Evolutionary conservation across 2,113 vertebrate genomes (phyloP).

Genomic region (Synchiropus splendidus): DNA sequence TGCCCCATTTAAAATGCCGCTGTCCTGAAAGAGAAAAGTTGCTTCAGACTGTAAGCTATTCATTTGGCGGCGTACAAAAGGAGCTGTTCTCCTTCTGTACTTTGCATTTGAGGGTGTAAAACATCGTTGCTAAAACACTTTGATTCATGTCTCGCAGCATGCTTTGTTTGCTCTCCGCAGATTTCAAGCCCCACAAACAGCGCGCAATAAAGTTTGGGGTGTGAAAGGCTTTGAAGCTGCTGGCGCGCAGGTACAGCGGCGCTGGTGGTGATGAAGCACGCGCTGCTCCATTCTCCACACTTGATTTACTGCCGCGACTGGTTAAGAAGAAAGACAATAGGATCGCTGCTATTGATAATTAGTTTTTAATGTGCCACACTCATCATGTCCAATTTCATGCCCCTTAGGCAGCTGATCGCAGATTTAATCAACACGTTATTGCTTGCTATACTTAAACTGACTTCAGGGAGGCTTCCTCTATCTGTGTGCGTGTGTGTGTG

Average conservation of each 20-base stretch:
- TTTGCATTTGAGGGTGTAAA: constrained; percentile 1
- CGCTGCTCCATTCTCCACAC: constrained; percentile 48
- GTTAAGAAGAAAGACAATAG: constrained; percentile 55
- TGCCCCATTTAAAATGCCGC: too few relatives aligned
- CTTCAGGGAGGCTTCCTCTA: constrained; percentile 18
- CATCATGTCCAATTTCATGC: constrained; percentile 70
- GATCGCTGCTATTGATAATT: constrained; percentile 62
- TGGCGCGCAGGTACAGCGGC: constrained; percentile 27
- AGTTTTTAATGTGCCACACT: constrained; percentile 68
- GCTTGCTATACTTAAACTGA: constrained; percentile 52
- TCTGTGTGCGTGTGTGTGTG: neutral
- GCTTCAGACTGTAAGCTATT: too few relatives aligned
- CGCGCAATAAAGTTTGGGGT: too few relatives aligned
- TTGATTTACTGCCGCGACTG: constrained; percentile 39
- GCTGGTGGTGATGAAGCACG: constrained; percentile 23
- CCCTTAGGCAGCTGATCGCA: constrained; percentile 59
- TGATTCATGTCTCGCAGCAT: constrained; percentile 7
- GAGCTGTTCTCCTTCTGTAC: neutral
- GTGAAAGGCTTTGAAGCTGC: constrained; percentile 6
- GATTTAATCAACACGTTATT: constrained; percentile 65
- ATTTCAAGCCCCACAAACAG: neutral
- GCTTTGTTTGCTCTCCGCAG: constrained; percentile 4
- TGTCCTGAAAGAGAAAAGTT: too few relatives aligned
- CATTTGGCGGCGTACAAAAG: too few relatives aligned
- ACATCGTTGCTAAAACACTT: neutral